These are phyloP conservation scores for Diprion similis DNA, from an alignment of 1,140 invertebrate genomes.

Conservation along the genomic window DNA sequence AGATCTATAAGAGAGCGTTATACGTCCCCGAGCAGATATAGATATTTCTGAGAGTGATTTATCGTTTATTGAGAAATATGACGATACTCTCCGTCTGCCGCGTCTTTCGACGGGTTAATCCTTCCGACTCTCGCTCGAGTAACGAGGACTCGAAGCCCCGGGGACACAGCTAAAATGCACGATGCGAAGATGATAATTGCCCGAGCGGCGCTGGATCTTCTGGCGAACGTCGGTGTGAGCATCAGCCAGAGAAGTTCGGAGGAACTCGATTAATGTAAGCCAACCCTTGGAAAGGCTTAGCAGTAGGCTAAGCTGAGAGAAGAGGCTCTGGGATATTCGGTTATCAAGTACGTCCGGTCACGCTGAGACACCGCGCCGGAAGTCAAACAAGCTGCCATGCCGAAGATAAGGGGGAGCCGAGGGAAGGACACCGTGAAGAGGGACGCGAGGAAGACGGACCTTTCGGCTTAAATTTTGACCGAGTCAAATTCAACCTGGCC, in stretches of 20 bases:
- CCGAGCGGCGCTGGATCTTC: too few species aligned
- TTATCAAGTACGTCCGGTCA: slow-evolving; percentile 57
- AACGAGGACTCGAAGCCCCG: background rate
- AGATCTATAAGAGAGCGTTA: slow-evolving; percentile 36
- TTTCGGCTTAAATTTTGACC: slow-evolving; percentile 38
- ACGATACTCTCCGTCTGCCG: slow-evolving; percentile 30
- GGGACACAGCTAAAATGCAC: too few species aligned
- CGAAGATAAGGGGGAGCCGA: slow-evolving; percentile 45
- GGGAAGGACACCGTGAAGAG: slow-evolving; percentile 29
- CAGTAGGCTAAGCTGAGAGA: slow-evolving; percentile 38
- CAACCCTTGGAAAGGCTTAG: slow-evolving; percentile 52
- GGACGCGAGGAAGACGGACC: slow-evolving; percentile 20
- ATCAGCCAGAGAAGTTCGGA: slow-evolving; percentile 26
- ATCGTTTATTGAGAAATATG: slow-evolving; percentile 62
- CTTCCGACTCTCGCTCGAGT: slow-evolving; percentile 18
- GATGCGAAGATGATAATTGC: too few species aligned
- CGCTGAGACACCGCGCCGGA: slow-evolving; percentile 49
- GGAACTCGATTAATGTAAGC: slow-evolving; percentile 41
- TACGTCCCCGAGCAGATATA: background rate
- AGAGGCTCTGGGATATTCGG: slow-evolving; percentile 40
- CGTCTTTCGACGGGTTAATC: slow-evolving; percentile 1
- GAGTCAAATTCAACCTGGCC: slow-evolving; percentile 42
- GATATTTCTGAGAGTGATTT: slow-evolving; percentile 49
- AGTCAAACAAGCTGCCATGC: slow-evolving; percentile 55
- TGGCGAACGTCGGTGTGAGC: background rate